These are phyloP conservation scores for Xiphorhynchus elegans DNA, from an alignment of 2,113 vertebrate genomes.

Conservation along the genomic window DNA sequence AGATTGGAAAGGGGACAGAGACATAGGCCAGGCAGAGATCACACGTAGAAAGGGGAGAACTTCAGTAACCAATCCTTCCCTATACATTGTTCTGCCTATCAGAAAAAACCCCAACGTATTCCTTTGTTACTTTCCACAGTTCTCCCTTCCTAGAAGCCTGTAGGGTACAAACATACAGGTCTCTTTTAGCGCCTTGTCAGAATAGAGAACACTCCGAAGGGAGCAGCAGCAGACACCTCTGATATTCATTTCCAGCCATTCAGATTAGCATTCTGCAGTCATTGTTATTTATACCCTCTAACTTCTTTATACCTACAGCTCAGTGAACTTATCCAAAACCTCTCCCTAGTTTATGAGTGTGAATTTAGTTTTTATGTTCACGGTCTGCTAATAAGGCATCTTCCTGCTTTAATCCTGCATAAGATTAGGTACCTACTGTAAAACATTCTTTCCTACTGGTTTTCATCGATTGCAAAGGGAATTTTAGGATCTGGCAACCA, in stretches of 20 bases:
- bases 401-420: not conserved
- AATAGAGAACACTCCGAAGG: not conserved
- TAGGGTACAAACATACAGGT: not conserved
- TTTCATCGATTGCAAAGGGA: not conserved
- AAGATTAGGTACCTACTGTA: conserved; percentile 2
- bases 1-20: too few species aligned
- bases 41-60: too few species aligned
- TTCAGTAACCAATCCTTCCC: too few species aligned
- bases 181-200: not conserved
- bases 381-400: not conserved
- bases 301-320: not conserved
- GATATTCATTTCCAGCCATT: not conserved
- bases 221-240: not conserved
- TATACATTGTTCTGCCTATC: too few species aligned
- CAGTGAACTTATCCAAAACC: not conserved
- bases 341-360: not conserved
- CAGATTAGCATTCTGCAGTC: not conserved
- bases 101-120: too few species aligned
- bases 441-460: not conserved
- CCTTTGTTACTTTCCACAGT: not conserved
- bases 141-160: not conserved
- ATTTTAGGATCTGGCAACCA: not conserved
- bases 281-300: not conserved
- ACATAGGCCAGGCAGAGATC: too few species aligned
- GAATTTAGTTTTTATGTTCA: not conserved